phyloP scores from a whole-genome alignment of 1,140 invertebrate genomes.

The Lucilia cuprina region DNA sequence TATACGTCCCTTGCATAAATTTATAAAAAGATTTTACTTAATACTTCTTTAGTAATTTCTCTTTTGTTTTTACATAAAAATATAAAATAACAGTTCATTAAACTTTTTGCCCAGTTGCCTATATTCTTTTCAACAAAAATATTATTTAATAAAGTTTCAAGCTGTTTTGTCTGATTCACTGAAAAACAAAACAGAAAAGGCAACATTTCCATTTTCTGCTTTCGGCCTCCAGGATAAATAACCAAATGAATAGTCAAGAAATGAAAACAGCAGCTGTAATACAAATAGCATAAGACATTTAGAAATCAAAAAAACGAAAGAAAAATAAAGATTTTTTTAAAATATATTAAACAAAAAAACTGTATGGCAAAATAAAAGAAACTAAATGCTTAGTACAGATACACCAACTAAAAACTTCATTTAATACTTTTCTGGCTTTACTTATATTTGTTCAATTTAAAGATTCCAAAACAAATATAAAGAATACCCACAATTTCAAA shows the following conservation, averaged over 20 bases:
- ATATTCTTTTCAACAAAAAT: background rate
- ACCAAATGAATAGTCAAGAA: background rate
- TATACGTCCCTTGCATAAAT: background rate
- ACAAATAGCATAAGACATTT: background rate
- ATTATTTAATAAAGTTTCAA: background rate
- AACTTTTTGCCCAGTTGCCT: conserved; percentile 10
- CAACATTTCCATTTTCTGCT: background rate
- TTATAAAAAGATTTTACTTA: background rate
- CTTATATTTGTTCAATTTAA: background rate
- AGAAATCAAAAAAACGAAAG: background rate
- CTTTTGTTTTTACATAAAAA: background rate
- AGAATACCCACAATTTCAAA: background rate
- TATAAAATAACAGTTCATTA: background rate
- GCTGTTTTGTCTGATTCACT: background rate
- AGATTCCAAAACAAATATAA: background rate
- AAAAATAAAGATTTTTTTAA: background rate
- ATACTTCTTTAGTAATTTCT: background rate
- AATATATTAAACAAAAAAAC: background rate
- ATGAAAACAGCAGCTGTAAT: background rate
- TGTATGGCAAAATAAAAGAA: background rate
- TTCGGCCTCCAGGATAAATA: background rate
- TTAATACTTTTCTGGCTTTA: background rate
- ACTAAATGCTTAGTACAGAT: background rate
- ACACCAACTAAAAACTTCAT: background rate
- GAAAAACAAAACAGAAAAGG: background rate